Percentiles rank a stretch among this genome's conserved stretches.
Conservation (phyloP, 2,888 invertebrate species). For the Iphiclides podalirius region DNA sequence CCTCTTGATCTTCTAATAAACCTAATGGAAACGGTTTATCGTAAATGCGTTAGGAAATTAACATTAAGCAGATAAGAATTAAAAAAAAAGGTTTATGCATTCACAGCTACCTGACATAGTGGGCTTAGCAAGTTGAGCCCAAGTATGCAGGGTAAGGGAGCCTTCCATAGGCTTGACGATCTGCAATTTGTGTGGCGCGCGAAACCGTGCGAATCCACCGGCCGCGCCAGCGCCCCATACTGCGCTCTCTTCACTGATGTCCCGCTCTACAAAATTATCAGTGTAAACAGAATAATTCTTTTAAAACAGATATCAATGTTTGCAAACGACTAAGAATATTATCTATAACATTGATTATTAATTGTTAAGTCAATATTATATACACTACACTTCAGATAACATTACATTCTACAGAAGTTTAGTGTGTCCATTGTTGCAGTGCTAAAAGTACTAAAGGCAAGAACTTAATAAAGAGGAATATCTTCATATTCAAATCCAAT, state of each 20-base stretch:
- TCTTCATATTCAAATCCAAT: too few species aligned
- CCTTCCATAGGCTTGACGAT: constrained; percentile 96
- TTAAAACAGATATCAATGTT: neutral
- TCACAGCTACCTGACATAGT: constrained; percentile 87
- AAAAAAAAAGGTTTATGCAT: neutral
- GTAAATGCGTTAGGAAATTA: neutral
- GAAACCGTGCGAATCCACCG: constrained; percentile 80
- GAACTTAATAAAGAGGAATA: too few species aligned
- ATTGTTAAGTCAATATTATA: neutral
- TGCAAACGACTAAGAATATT: neutral
- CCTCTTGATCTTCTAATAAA: constrained; percentile 93
- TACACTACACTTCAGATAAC: constrained; percentile 6
- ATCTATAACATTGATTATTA: neutral
- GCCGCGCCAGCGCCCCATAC: constrained; percentile 73
- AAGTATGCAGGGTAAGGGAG: constrained; percentile 94
- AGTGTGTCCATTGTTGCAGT: too few species aligned
- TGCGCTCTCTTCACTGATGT: constrained; percentile 66
- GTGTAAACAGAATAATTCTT: neutral
- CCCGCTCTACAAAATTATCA: constrained; percentile 45
- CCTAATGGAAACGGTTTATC: constrained; percentile 39
- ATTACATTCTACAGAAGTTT: neutral
- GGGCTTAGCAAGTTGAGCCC: constrained; percentile 97
- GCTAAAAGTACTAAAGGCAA: too few species aligned
- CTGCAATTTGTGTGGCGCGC: constrained; percentile 92
- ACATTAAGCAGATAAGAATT: too few species aligned